These are phyloP conservation scores for Aeoliscus strigatus DNA, from an alignment of 2,797 vertebrate genomes.

Conservation along the genomic window DNA sequence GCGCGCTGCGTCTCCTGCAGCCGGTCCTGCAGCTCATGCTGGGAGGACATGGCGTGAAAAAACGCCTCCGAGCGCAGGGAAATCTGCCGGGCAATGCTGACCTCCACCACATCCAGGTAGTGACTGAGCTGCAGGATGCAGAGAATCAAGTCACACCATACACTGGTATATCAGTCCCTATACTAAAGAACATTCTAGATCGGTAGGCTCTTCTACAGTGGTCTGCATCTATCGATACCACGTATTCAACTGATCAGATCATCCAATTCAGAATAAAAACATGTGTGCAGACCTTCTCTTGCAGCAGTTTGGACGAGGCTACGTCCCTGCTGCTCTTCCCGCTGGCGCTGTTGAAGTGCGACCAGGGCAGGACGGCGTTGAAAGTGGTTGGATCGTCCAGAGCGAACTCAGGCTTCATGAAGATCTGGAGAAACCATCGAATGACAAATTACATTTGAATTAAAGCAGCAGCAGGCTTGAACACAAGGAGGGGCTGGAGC, in stretches of 20 bases:
- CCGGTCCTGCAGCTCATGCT: slow-evolving; percentile 96
- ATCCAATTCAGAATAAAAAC: no score
- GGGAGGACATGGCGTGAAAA: slow-evolving; percentile 98
- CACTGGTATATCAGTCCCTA: no score
- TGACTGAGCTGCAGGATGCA: slow-evolving; percentile 83
- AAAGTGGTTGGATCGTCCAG: slow-evolving; percentile 94
- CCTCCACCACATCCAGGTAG: slow-evolving; percentile 98
- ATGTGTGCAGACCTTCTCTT: slow-evolving; percentile 94
- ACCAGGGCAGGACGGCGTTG: slow-evolving; percentile 93
- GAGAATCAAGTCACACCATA: rapidly evolving
- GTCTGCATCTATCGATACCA: no score
- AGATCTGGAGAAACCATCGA: slow-evolving; percentile 78
- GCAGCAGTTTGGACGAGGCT: slow-evolving; percentile 91
- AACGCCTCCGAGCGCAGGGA: slow-evolving; percentile 97
- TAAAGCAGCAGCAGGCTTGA: no score
- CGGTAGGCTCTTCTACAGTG: no score
- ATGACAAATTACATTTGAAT: no score
- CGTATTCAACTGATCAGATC: no score
- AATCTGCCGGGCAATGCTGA: slow-evolving; percentile 98
- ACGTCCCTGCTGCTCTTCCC: slow-evolving; percentile 87
- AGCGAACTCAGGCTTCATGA: slow-evolving; percentile 96
- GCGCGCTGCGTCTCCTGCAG: slow-evolving; percentile 89
- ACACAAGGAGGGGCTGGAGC: no score
- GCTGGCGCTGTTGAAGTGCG: slow-evolving; percentile 90
- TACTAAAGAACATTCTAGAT: no score